Base-by-base conservation (phyloP, 2,113 vertebrate genomes). In the Lagopus muta region DNA sequence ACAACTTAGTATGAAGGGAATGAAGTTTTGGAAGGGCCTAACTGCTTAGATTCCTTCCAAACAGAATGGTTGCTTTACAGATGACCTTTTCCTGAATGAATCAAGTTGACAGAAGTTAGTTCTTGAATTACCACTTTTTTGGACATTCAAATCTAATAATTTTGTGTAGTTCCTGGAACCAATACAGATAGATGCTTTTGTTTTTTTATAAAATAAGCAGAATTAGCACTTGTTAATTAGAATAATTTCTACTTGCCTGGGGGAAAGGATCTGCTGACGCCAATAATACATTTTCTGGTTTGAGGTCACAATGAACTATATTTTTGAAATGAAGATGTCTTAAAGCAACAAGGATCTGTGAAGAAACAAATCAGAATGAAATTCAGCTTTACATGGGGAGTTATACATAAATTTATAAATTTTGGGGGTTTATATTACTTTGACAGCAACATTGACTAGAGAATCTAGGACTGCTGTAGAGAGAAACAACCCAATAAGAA, bases 271-370 rank as follows among this genome's bases (percentile, higher is more conserved):
- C 99, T 6, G 99, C 98, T 13, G 99, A 99, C 4, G 99, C 99
- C 88, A 99, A 85, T 80, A 99, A 97, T 52, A 99, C 99, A 61
- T 99, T 99, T 96, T 99, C 99, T 54, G 99, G 99, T 95, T 99
- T 99, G 75, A 99, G 98, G 94, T 99, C 99, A 97, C 99, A 99
- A 93, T 99, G 99, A 95, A 99, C 99, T 45, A 99, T 99, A 96
- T 99, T 99, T 98, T 99, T 99, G 97, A 99, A 99, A 98, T 99
- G 99, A 88, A 99, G 99, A 94, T 99, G 99, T 70, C 99, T 98
- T 95, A 99, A 96, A 89, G 99, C 99, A 95, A 99, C 99, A 58
- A 99, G 98, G 88, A 99, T 99, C 99, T 99, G 94, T 72, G 42
- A 96, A 88, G 45, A 95, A 97, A 91, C 27, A 94, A 93, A 95